Percentiles rank a stretch among this genome's conserved stretches.
Conservation (phyloP, 2,797 vertebrate species). For the Poeciliopsis turneri region DNA sequence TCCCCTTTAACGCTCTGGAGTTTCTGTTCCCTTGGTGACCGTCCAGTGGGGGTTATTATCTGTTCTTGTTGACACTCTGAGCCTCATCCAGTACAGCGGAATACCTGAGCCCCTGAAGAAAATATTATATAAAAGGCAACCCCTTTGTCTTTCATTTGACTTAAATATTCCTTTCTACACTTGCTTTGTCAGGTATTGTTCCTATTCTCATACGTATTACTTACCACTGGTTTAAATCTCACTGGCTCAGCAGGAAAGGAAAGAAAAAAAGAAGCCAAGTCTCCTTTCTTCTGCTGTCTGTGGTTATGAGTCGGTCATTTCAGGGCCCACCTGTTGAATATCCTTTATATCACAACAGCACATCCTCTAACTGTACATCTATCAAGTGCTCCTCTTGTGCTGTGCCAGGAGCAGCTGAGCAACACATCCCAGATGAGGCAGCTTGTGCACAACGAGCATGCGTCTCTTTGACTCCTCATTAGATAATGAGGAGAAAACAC, state of each 20-base stretch:
- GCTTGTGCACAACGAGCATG: conserved; percentile 41
- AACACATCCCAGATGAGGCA: conserved; percentile 58
- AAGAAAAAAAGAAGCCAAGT: not conserved
- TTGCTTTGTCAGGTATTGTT: not conserved
- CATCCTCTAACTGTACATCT: conserved; percentile 5
- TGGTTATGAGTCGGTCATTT: conserved; percentile 2
- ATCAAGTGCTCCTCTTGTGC: not conserved
- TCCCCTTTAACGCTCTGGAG: conserved; percentile 50
- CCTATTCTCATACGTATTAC: conserved; percentile 21
- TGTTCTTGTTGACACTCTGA: conserved; percentile 59
- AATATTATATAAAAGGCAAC: conserved; percentile 17
- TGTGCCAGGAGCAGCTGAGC: conserved; percentile 37
- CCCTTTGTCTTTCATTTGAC: conserved; percentile 2
- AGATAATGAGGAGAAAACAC: not conserved
- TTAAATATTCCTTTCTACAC: too few relatives aligned
- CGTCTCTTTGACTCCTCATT: conserved; percentile 11
- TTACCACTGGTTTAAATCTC: conserved; percentile 41
- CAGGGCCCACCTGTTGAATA: not conserved
- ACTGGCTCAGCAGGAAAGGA: not conserved
- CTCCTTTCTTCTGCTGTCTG: conserved; percentile 12
- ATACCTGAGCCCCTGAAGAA: conserved; percentile 43
- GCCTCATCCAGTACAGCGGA: conserved; percentile 46
- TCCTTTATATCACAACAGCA: conserved; percentile 14
- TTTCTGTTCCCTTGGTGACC: conserved; percentile 71
- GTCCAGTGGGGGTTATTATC: conserved; percentile 76